Percentiles rank a stretch among this genome's conserved stretches.
Evolutionary conservation across 2,113 vertebrate genomes (phyloP).

Genomic region (Nansenia antarctica): DNA sequence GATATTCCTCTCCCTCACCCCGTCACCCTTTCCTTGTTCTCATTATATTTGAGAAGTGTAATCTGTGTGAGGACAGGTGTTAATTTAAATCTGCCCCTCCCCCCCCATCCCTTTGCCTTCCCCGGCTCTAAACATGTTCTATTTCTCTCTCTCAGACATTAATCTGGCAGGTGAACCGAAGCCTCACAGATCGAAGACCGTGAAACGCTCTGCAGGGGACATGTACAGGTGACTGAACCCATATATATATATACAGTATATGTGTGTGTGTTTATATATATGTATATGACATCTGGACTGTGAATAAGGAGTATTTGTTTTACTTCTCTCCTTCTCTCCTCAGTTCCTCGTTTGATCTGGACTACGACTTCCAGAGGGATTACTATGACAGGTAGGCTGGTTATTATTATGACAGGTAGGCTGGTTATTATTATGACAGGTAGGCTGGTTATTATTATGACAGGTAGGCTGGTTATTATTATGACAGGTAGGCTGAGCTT

Average conservation of each 20-base stretch:
- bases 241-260: no score
- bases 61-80: neutral
- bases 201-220: constrained; percentile 86
- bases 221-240: constrained; percentile 83
- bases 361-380: constrained; percentile 89
- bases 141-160: constrained; percentile 75
- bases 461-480: no score
- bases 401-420: no score
- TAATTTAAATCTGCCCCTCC: neutral
- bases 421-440: no score
- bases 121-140: neutral
- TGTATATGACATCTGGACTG: no score
- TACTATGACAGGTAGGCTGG: constrained; percentile 85
- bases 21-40: no score
- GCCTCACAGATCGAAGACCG: constrained; percentile 84
- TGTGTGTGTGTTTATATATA: neutral
- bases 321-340: constrained; percentile 12
- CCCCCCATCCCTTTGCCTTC: neutral
- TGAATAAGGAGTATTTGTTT: no score
- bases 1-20: neutral
- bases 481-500: no score
- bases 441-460: no score
- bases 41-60: neutral
- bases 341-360: constrained; percentile 87
- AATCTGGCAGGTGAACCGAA: constrained; percentile 92